Percentiles rank a stretch among this genome's conserved stretches.
Conservation (phyloP, 2,888 invertebrate genomes). For the Drosophila conformis region DNA sequence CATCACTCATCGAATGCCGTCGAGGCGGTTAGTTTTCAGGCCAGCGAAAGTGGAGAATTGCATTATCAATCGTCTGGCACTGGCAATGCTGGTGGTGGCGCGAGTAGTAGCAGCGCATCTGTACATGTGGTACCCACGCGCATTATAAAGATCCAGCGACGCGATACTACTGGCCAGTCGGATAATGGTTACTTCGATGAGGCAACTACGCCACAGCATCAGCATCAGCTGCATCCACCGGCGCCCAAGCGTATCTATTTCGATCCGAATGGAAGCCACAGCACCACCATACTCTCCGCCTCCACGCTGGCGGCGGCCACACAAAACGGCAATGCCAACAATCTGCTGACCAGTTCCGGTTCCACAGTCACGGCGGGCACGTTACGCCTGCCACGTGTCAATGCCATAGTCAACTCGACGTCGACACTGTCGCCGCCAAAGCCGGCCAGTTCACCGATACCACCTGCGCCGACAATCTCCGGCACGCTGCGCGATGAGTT, state of each 20-base stretch:
- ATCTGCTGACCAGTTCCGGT: constrained; percentile 44
- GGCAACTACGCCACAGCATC: constrained; percentile 38
- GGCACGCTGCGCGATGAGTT: constrained; percentile 86
- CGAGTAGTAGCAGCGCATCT: constrained; percentile 16
- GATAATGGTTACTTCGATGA: constrained; percentile 80
- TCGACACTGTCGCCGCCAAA: constrained; percentile 47
- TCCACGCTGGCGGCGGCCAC: constrained; percentile 55
- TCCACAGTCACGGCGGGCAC: constrained; percentile 46
- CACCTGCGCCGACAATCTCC: constrained; percentile 49
- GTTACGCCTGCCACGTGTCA: constrained; percentile 64
- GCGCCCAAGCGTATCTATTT: constrained; percentile 77
- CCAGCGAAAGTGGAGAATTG: constrained; percentile 81
- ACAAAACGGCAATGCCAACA: constrained; percentile 55
- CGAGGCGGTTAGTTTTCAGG: constrained; percentile 81
- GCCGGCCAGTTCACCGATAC: constrained; percentile 44
- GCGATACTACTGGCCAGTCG: constrained; percentile 74
- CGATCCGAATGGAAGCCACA: constrained; percentile 71
- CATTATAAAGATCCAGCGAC: constrained; percentile 82
- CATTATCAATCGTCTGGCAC: constrained; percentile 66
- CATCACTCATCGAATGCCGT: constrained; percentile 58
- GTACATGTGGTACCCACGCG: constrained; percentile 72
- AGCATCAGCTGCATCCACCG: constrained; percentile 59
- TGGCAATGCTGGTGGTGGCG: constrained; percentile 22
- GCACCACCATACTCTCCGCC: constrained; percentile 70
- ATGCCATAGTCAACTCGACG: constrained; percentile 47